Evolutionary conservation across 2,888 invertebrate genomes (phyloP).

Genomic region (Pemphredon lugubris): DNA sequence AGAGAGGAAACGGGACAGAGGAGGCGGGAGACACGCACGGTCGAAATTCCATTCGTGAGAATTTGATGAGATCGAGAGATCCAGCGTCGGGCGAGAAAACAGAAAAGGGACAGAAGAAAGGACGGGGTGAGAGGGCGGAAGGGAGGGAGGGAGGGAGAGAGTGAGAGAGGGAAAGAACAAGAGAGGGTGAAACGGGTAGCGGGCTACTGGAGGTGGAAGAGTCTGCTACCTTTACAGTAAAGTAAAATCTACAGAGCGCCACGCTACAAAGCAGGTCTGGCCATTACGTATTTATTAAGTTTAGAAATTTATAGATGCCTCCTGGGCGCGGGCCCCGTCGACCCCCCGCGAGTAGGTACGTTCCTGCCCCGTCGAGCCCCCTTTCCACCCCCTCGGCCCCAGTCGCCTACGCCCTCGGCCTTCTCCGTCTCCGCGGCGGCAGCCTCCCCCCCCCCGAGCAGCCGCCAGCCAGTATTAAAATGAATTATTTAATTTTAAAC

Average conservation of each 20-base stretch:
- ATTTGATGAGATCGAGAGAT: constrained; percentile 61
- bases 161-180: constrained; percentile 16
- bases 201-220: constrained; percentile 42
- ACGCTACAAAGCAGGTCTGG: constrained; percentile 79
- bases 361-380: constrained; percentile 45
- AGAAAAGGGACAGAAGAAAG: no score
- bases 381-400: constrained; percentile 46
- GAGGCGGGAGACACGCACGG: constrained; percentile 23
- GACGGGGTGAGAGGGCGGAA: no score
- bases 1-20: not conserved
- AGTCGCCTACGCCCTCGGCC: constrained; percentile 17
- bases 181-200: constrained; percentile 21
- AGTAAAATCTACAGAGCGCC: constrained; percentile 71
- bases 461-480: constrained; percentile 83
- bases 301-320: constrained; percentile 81
- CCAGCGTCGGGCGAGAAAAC: constrained; percentile 27
- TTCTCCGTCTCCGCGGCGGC: constrained; percentile 59
- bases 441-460: constrained; percentile 65
- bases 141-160: no score
- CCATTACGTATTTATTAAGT: constrained; percentile 81
- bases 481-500: constrained; percentile 85
- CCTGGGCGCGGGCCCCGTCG: constrained; percentile 75
- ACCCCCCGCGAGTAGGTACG: constrained; percentile 61
- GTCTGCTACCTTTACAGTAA: constrained; percentile 66
- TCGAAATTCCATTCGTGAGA: constrained; percentile 60